Percentiles rank a stretch among this genome's conserved stretches.
Conservation (phyloP, 2,888 invertebrate genomes). For the Torymus aiolomorphi region DNA sequence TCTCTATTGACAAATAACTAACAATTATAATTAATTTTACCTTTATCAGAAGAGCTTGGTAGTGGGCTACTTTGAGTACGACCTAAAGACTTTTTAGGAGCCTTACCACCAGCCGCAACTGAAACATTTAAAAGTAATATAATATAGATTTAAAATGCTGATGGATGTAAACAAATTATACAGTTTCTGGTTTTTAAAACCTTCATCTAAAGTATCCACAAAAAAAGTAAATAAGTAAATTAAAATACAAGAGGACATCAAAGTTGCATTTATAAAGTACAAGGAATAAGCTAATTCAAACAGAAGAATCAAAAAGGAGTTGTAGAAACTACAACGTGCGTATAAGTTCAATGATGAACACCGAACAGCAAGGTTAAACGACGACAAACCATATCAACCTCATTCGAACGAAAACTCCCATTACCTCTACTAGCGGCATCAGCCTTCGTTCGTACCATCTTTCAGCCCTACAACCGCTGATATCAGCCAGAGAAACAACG, state of each 20-base stretch:
- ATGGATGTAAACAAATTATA: not conserved
- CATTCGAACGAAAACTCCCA: not conserved
- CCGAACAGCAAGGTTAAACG: conserved; percentile 10
- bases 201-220: too few relatives aligned
- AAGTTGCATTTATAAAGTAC: too few relatives aligned
- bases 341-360: not conserved
- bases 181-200: too few relatives aligned
- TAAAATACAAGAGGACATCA: too few relatives aligned
- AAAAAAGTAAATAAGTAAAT: too few relatives aligned
- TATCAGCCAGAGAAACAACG: too few relatives aligned
- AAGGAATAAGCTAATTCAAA: too few relatives aligned
- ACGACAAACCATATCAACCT: not conserved
- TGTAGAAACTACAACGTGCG: too few relatives aligned
- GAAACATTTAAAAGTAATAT: conserved; percentile 13
- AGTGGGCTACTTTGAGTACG: conserved; percentile 1
- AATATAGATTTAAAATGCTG: not conserved
- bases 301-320: too few relatives aligned
- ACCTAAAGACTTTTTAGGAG: conserved; percentile 45
- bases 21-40: conserved; percentile 20
- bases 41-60: conserved; percentile 34
- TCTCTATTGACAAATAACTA: not conserved
- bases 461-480: not conserved
- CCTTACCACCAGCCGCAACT: conserved; percentile 58
- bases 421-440: conserved; percentile 52
- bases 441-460: conserved; percentile 56